A percentile compares a stretch with the other conserved stretches of the same genome.
Evolutionary conservation across 2,113 vertebrate genomes (phyloP).

Genomic region (Myanophis thanlyinensis): DNA sequence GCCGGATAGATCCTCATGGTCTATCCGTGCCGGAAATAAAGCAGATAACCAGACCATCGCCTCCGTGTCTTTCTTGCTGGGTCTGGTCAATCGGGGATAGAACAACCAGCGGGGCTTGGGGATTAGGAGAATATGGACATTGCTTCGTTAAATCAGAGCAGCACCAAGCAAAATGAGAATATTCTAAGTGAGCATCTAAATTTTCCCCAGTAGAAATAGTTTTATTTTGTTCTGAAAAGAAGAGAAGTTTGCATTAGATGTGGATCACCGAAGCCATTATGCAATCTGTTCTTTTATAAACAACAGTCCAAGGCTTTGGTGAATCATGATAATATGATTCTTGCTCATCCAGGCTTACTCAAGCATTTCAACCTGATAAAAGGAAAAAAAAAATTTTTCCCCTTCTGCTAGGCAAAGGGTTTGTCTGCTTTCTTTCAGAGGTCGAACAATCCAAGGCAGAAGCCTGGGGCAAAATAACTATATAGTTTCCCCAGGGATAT

Average conservation of each 20-base stretch:
- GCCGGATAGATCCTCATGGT: no score
- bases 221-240: neutral
- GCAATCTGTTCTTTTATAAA: neutral
- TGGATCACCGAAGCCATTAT: neutral
- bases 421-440: neutral
- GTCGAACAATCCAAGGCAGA: neutral
- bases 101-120: neutral
- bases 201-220: neutral
- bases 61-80: no score
- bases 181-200: neutral
- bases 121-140: neutral
- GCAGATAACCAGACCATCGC: no score
- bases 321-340: neutral
- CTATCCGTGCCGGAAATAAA: no score
- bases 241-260: neutral
- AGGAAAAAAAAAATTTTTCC: neutral
- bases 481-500: neutral
- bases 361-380: neutral
- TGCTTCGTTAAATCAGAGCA: neutral
- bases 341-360: neutral
- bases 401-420: neutral
- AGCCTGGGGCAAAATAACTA: neutral
- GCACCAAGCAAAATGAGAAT: neutral
- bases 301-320: neutral
- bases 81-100: no score